Conservation (phyloP, 2,113 vertebrate species). For the Pterophyllum scalare region DNA sequence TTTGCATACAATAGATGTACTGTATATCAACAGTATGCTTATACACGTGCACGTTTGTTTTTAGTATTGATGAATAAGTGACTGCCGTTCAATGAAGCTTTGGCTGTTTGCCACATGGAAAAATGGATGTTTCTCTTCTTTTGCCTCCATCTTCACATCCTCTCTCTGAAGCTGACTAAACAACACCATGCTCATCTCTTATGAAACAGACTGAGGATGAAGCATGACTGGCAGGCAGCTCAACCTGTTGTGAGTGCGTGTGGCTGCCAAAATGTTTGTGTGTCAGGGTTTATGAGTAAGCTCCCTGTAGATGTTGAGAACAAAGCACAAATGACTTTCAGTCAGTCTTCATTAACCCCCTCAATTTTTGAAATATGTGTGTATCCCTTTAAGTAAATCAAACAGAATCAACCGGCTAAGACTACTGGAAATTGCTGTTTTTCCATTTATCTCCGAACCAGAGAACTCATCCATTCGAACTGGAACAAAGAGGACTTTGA, state of each 20-base stretch:
- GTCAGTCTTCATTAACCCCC: conserved; percentile 53
- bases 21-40: not conserved
- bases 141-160: not conserved
- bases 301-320: conserved; percentile 37
- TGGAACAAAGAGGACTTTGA: conserved; percentile 61
- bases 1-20: not conserved
- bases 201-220: not conserved
- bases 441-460: conserved; percentile 36
- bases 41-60: not conserved
- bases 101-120: conserved; percentile 3
- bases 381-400: conserved; percentile 41
- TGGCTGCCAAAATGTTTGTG: not conserved
- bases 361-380: conserved; percentile 24
- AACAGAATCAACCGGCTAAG: conserved; percentile 41
- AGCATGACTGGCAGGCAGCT: conserved; percentile 20
- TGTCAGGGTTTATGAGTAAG: conserved; percentile 22
- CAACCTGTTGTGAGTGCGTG: conserved; percentile 15
- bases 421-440: conserved; percentile 14
- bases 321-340: conserved; percentile 42
- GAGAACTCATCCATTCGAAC: conserved; percentile 19
- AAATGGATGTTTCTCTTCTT: not conserved
- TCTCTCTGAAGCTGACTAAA: conserved; percentile 27
- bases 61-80: conserved; percentile 4
- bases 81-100: not conserved
- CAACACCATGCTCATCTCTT: conserved; percentile 5